Percentiles rank a stretch among this genome's conserved stretches.
Conservation (phyloP, 2,797 vertebrate species). For the Apogon talboti region DNA sequence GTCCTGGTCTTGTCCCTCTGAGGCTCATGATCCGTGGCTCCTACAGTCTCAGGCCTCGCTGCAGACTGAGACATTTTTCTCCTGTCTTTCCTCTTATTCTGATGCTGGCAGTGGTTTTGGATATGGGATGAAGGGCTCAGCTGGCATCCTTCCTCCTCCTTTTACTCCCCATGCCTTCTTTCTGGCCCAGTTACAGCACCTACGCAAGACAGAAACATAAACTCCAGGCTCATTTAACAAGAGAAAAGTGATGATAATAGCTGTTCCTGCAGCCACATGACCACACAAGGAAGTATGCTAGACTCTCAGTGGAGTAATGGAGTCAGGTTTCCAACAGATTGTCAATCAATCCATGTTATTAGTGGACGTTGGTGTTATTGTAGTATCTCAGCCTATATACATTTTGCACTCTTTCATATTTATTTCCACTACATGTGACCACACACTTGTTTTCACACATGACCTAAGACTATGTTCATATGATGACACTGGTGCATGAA, state of each 20-base stretch:
- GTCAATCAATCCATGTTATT: slow-evolving; percentile 25
- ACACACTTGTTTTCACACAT: slow-evolving; percentile 3
- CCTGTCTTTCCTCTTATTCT: slow-evolving; percentile 29
- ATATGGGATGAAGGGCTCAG: slow-evolving; percentile 52
- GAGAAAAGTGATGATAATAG: slow-evolving; percentile 2
- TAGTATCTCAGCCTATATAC: not conserved
- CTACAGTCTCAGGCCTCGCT: slow-evolving; percentile 52
- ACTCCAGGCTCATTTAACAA: slow-evolving; percentile 33
- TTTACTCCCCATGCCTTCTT: slow-evolving; percentile 68
- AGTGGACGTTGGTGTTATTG: not conserved
- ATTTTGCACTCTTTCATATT: not conserved
- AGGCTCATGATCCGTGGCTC: slow-evolving; percentile 73
- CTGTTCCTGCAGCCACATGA: slow-evolving; percentile 37
- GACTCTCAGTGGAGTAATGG: slow-evolving; percentile 34
- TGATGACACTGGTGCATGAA: not conserved
- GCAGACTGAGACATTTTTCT: slow-evolving; percentile 70
- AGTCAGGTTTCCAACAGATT: slow-evolving; percentile 24
- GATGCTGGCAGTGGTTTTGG: slow-evolving; percentile 32
- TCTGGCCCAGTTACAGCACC: slow-evolving; percentile 58
- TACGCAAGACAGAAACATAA: slow-evolving; percentile 38
- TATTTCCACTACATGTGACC: not conserved
- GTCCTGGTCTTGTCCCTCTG: slow-evolving; percentile 74
- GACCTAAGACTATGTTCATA: not conserved
- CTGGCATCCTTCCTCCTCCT: slow-evolving; percentile 73
- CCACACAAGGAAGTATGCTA: slow-evolving; percentile 35